Evolutionary conservation across 2,888 invertebrate species (phyloP).

Genomic region (Chrysodeixis includens): DNA sequence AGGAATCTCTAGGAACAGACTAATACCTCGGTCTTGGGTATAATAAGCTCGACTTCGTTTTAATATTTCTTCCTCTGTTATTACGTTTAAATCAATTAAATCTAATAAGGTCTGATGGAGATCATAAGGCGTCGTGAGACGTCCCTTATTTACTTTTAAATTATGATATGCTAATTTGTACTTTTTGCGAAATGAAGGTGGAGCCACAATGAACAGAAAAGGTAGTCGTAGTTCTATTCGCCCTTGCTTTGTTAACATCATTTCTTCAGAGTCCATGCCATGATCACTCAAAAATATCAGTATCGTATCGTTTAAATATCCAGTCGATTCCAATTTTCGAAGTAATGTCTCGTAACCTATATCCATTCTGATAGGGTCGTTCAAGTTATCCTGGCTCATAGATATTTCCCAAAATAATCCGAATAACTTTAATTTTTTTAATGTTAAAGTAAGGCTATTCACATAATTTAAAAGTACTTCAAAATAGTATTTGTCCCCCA

Average conservation of each 20-base stretch:
- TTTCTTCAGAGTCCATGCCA: conserved; percentile 94
- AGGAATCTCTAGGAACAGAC: conserved; percentile 92
- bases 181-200: conserved; percentile 90
- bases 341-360: conserved; percentile 88
- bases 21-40: conserved; percentile 88
- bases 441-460: conserved; percentile 88
- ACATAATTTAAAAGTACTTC: conserved; percentile 92
- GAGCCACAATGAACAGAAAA: conserved; percentile 92
- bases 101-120: conserved; percentile 93
- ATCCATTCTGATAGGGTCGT: conserved; percentile 93
- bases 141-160: conserved; percentile 90
- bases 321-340: conserved; percentile 77
- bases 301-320: conserved; percentile 90
- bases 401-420: conserved; percentile 94
- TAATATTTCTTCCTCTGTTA: conserved; percentile 60
- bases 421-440: conserved; percentile 90
- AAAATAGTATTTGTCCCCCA: conserved; percentile 85
- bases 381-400: conserved; percentile 94
- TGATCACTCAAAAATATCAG: conserved; percentile 95
- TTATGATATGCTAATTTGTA: conserved; percentile 90
- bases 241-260: conserved; percentile 93
- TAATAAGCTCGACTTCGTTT: conserved; percentile 68
- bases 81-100: conserved; percentile 84
- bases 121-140: conserved; percentile 93
- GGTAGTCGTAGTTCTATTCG: conserved; percentile 95